These are phyloP conservation scores for Pyxicephalus adspersus DNA, from an alignment of 2,113 vertebrate species.

Conservation along the genomic window DNA sequence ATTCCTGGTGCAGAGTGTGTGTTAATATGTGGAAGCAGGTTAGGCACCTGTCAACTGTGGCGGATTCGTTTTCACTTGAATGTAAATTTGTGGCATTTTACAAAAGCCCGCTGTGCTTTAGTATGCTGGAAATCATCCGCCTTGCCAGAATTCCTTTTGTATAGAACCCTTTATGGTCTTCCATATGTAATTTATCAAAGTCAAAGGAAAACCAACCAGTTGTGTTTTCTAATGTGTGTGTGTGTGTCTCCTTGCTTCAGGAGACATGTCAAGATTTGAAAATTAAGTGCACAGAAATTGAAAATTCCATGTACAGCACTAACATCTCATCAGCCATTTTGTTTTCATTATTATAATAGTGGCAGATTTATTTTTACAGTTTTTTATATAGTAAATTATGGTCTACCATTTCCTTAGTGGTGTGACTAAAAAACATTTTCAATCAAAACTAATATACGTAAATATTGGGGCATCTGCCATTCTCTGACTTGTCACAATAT, in stretches of 20 bases:
- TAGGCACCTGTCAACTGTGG: conserved; percentile 42
- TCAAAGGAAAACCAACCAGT: conserved; percentile 33
- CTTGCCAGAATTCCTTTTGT: conserved; percentile 49
- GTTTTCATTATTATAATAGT: neutral
- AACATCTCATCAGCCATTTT: conserved; percentile 3
- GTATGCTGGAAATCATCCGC: conserved; percentile 38
- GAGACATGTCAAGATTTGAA: conserved; percentile 37
- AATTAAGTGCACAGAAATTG: conserved; percentile 5
- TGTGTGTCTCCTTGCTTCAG: conserved; percentile 27
- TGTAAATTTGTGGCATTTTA: conserved; percentile 52
- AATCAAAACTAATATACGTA: conserved; percentile 26
- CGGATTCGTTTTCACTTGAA: conserved; percentile 21
- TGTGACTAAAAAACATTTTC: conserved; percentile 8
- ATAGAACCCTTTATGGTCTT: conserved; percentile 36
- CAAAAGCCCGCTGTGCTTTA: conserved; percentile 26
- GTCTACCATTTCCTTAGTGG: neutral
- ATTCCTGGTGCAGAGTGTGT: conserved; percentile 28
- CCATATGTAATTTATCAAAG: conserved; percentile 54
- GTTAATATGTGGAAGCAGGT: conserved; percentile 46
- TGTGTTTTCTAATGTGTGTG: conserved; percentile 38
- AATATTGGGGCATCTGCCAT: conserved; percentile 26
- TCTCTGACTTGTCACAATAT: conserved; percentile 22
- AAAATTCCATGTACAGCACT: neutral
- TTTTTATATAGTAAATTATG: neutral
- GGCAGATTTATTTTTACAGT: conserved; percentile 3